phyloP scores from a whole-genome alignment of 2,797 vertebrate species.

The Macropodus opercularis region DNA sequence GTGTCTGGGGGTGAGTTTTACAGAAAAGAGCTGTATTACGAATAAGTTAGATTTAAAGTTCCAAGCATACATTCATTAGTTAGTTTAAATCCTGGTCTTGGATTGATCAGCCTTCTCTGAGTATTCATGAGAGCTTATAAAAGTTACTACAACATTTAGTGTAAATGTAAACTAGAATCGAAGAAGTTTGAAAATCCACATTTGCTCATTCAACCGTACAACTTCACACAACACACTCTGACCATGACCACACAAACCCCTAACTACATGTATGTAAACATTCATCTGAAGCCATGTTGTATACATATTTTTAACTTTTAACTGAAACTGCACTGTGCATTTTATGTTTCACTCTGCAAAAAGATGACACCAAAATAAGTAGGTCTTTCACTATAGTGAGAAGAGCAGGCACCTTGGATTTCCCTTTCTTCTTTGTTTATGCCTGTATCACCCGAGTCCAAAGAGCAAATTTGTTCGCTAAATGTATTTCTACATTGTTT shows the following conservation, averaged over 20 bases:
- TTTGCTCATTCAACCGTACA: not conserved
- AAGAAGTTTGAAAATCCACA: not conserved
- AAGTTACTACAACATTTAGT: not conserved
- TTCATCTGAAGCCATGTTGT: not conserved
- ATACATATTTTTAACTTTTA: not conserved
- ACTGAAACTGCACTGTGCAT: not conserved
- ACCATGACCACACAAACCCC: not conserved
- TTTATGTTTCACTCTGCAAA: not conserved
- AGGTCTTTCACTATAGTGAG: not conserved
- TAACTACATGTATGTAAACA: not conserved
- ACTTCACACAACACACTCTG: not conserved
- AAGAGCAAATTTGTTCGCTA: conserved; percentile 27
- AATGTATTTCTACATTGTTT: conserved; percentile 18
- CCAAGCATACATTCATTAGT: not conserved
- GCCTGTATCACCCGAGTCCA: not conserved
- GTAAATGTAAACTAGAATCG: not conserved
- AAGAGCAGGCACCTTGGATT: conserved; percentile 23
- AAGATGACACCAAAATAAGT: conserved; percentile 1
- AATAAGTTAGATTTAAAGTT: not conserved
- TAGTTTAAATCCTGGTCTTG: not conserved
- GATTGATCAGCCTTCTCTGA: not conserved
- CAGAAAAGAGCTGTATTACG: conserved; percentile 10
- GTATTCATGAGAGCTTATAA: not conserved
- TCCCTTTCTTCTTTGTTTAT: conserved; percentile 20
- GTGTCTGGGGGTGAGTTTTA: conserved; percentile 34